Conservation (phyloP, 2,797 vertebrate species). For the Macropus fuliginosus region DNA sequence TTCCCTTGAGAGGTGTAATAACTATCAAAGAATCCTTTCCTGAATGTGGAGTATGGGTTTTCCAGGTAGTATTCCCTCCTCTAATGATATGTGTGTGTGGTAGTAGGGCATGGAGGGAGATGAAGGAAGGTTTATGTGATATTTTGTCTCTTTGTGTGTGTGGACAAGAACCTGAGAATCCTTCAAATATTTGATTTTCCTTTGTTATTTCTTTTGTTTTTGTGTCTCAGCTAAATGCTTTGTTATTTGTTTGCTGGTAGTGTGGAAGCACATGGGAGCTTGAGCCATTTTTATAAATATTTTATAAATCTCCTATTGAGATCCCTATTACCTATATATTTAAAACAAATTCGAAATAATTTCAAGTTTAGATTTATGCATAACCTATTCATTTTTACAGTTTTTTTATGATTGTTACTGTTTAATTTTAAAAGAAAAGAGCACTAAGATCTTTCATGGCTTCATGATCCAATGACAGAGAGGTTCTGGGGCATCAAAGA, state of each 20-base stretch:
- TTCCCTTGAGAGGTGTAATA: background rate
- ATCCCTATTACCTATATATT: background rate
- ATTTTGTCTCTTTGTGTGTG: background rate
- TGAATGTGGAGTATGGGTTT: background rate
- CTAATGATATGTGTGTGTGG: background rate
- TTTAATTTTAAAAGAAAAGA: background rate
- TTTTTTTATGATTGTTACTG: background rate
- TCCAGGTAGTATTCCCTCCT: background rate
- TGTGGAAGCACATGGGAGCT: background rate
- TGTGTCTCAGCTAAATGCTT: background rate
- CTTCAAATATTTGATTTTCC: background rate
- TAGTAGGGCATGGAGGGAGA: background rate
- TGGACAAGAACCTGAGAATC: background rate
- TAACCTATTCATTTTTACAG: background rate
- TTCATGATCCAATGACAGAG: background rate
- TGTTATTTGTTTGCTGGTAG: background rate
- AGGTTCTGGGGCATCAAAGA: background rate
- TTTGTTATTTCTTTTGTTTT: background rate
- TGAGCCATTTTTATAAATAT: background rate
- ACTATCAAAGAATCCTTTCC: background rate
- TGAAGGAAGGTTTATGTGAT: background rate
- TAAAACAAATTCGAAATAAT: background rate
- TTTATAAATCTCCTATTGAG: background rate
- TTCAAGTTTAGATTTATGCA: background rate
- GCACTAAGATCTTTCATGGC: background rate